phyloP scores from a whole-genome alignment of 2,888 invertebrate genomes.

The Epinotia demarniana region DNA sequence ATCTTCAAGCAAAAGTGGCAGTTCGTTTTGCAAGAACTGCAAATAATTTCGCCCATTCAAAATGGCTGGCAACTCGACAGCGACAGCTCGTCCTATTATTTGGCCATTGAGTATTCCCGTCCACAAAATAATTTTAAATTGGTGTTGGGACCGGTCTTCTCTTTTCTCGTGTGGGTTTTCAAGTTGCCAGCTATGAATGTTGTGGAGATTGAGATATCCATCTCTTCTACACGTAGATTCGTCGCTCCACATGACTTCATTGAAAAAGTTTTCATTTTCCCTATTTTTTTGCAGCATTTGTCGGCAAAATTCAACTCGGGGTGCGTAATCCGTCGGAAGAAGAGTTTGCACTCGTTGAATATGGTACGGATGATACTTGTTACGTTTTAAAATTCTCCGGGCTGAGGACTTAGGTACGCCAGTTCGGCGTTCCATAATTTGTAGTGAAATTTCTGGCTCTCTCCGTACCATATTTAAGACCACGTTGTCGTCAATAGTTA shows the following conservation, averaged over 20 bases:
- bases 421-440: not conserved
- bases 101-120: too few relatives aligned
- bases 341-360: too few relatives aligned
- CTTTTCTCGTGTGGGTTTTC: not conserved
- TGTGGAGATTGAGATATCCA: not conserved
- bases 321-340: not conserved
- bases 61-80: too few relatives aligned
- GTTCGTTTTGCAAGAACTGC: too few relatives aligned
- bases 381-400: not conserved
- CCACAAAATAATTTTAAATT: conserved; percentile 2
- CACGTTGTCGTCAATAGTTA: not conserved
- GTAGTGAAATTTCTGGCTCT: not conserved
- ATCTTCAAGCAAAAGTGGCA: too few relatives aligned
- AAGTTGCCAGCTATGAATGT: too few relatives aligned
- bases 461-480: not conserved
- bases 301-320: not conserved
- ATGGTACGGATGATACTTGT: conserved; percentile 1
- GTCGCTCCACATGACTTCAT: conserved; percentile 7
- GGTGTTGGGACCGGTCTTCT: conserved; percentile 1
- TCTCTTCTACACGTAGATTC: conserved; percentile 1
- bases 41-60: too few relatives aligned
- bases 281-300: not conserved
- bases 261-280: not conserved
- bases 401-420: not conserved
- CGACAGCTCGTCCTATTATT: too few relatives aligned